Base-by-base conservation (phyloP, 2,797 vertebrate species). In the Malacoctenus gilli region DNA sequence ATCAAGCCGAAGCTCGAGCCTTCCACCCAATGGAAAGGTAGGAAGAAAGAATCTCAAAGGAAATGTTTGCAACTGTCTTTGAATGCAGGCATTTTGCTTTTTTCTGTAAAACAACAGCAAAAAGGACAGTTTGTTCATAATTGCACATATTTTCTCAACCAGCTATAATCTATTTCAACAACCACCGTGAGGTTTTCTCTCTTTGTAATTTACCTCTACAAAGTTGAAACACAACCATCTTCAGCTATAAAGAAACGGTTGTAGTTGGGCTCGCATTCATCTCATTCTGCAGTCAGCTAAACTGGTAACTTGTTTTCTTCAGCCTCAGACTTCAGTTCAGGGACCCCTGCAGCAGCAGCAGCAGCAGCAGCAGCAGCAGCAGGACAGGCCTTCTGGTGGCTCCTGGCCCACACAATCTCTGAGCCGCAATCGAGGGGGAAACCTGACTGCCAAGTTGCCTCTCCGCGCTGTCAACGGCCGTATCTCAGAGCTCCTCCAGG, bases 381-480 rank as follows among this genome's bases (percentile, higher is more conserved):
- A 84, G 68, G 79, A 28, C 5, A 28, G 37, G 49, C 80, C 85
- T 3, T 55, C 82, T 11, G 40, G 83, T 42, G 84, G 68, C 39
- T 93, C 94, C 59, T 99, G 96, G 95, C 98, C 97, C 21, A 99
- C 96, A 0, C 96, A 99, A 86, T 99, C 97, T 6, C 92, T 99
- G 43, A 95, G 96, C 79, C 93, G 96, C 59, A 96, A 80, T 82
- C 90, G 93, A 1, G 93, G 93, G 11, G 92, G 94, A 50, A 92
- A 93, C 28, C 90, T 96, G 46, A 90, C 91, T 28, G 94, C 95
- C 58, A 98, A 97, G 64, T 74, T 97, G 71, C 97, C 96, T 0
- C 92, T 97, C 6, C 88, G 96, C 30, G 97, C 95, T 0, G 95
- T 96, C 46, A 98, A 98, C 0, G 95, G 97, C 16, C 89, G 96